Evolutionary conservation across 2,113 vertebrate species (phyloP).

Genomic region (Mirza zaza): DNA sequence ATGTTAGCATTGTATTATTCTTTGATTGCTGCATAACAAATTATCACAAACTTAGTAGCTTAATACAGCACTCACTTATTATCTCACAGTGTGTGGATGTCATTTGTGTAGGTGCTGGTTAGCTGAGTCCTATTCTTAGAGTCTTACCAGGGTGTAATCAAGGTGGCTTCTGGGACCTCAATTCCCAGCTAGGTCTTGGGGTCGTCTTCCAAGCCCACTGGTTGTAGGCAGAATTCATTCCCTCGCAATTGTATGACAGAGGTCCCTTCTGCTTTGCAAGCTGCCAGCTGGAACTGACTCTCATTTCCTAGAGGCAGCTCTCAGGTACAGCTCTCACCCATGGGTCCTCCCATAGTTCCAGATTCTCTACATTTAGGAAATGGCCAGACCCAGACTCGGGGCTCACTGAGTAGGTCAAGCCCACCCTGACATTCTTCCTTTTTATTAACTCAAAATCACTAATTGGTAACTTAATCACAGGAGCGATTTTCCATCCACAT

Average conservation of each 20-base stretch:
- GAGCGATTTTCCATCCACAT: background rate
- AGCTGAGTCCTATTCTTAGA: background rate
- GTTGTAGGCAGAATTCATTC: background rate
- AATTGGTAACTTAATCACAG: background rate
- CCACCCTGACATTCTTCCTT: background rate
- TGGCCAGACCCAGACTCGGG: background rate
- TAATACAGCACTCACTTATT: background rate
- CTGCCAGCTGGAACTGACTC: background rate
- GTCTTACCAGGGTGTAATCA: background rate
- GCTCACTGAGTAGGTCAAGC: background rate
- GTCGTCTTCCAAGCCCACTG: background rate
- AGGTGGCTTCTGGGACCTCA: background rate
- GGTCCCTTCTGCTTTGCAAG: background rate
- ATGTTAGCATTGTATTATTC: background rate
- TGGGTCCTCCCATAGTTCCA: background rate
- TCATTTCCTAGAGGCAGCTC: background rate
- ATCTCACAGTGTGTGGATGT: background rate
- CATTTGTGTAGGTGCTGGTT: background rate
- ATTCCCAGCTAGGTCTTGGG: background rate
- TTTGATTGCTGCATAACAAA: background rate
- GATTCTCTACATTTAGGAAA: background rate
- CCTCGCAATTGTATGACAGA: background rate
- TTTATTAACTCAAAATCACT: background rate
- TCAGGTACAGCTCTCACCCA: too few relatives aligned
- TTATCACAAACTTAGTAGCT: background rate